Evolutionary conservation across 2,113 vertebrate species (phyloP), one percentile per base, ranked within the genome.

Genomic region (Eira barbara): DNA sequence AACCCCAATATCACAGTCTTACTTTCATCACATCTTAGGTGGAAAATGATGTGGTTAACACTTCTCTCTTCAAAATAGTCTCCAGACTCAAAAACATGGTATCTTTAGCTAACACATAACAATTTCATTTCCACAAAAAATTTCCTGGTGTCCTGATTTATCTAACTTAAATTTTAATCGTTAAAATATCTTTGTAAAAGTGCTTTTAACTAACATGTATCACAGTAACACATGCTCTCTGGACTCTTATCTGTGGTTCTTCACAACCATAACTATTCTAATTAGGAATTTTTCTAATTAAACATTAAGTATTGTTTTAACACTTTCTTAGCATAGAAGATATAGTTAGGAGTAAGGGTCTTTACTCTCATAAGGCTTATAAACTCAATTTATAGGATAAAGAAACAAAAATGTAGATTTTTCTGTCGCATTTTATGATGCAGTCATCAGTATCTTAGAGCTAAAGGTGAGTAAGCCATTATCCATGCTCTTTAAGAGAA

Each of bases 11-110:
- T 97, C 84, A 81, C 82, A 76, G 86, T 81, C 79, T 97, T 67
- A 49, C 6, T 79, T 94, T 92, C 55, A 79, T 92, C 90, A 94
- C 74, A 81, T 86, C 87, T 87, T 96, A 93, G 76, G 92, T 96
- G 80, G 80, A 94, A 97, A 98, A 92, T 89, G 94, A 79, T 88
- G 84, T 89, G 57, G 55, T 80, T 97, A 95, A 89, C 91, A 95
- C 90, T 88, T 97, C 61, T 78, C 36, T 92, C 36, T 93, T 93
- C 49, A 92, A 97, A 97, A 97, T 91, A 96, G 91, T 92, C 42
- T 93, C 55, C n/a, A 52, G 88, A 74, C 29, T 92, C 21, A 71
- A 95, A 94, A 88, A 29, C 57, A 79, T 57, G 42, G 17, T 76
- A n/a, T 61, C 34, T 89, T 94, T 78, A 80, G 31, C 59, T 92